These are phyloP conservation scores for Enhydra lutris DNA, from an alignment of 2,113 vertebrate species.

Conservation along the genomic window DNA sequence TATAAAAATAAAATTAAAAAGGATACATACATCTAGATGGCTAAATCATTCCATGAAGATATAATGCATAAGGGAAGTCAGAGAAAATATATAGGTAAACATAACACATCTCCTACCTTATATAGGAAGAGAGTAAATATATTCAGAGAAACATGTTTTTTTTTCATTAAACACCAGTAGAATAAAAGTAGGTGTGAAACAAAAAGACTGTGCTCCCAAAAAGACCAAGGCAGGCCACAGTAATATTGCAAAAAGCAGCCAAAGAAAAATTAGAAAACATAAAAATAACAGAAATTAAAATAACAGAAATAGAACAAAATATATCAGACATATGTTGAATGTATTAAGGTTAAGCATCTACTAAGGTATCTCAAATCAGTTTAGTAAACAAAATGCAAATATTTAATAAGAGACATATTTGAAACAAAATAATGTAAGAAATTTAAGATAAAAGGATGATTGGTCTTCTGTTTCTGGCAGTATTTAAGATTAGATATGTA, in stretches of 20 bases:
- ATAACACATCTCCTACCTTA: background rate
- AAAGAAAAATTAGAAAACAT: background rate
- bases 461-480: background rate
- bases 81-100: background rate
- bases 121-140: background rate
- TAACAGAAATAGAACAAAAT: background rate
- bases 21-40: background rate
- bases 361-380: background rate
- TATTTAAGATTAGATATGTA: background rate
- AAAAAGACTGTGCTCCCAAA: background rate
- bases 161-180: background rate
- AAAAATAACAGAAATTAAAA: slow-evolving; percentile 2
- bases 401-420: background rate
- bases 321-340: background rate
- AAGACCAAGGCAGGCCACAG: background rate
- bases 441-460: background rate
- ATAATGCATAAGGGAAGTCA: background rate
- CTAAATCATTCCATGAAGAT: background rate
- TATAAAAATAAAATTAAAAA: background rate
- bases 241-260: background rate
- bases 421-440: background rate
- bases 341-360: background rate
- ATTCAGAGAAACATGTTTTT: background rate
- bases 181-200: slow-evolving; percentile 39
- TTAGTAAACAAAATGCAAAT: slow-evolving; percentile 13